Percentiles rank a stretch among this genome's conserved stretches.
Evolutionary conservation across 2,113 vertebrate genomes (phyloP).

Genomic region (Mastomys natalensis): DNA sequence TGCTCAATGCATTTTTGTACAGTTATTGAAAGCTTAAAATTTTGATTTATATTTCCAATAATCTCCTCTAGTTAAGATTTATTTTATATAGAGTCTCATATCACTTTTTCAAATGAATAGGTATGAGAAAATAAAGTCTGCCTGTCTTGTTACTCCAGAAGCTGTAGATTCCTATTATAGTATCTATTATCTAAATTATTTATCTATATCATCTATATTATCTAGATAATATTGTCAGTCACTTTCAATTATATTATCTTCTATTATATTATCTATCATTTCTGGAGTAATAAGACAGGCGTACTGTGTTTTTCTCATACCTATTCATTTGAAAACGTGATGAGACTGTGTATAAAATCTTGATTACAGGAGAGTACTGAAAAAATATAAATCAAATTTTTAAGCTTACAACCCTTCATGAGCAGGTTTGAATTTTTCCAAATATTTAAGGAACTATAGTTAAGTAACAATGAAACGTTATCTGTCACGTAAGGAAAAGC

Average conservation of each 20-base stretch:
- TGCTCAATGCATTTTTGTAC: background rate
- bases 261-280: too few species aligned
- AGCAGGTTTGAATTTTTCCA: constrained; percentile 12
- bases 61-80: background rate
- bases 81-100: background rate
- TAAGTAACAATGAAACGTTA: background rate
- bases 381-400: too few species aligned
- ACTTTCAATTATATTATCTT: too few species aligned
- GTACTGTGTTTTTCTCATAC: too few species aligned
- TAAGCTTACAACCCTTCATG: background rate
- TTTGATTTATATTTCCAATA: background rate
- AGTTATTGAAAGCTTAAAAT: background rate
- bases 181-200: too few species aligned
- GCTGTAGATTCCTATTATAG: background rate
- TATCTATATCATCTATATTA: too few species aligned
- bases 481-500: background rate
- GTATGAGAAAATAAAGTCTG: background rate
- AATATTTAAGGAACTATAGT: background rate
- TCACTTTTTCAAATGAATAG: background rate
- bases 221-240: too few species aligned
- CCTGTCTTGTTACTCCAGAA: background rate
- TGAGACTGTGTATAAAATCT: too few species aligned
- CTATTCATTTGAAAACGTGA: too few species aligned
- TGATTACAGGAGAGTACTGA: too few species aligned
- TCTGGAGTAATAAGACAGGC: too few species aligned